Conservation (phyloP, 2,888 invertebrate species). For the Plagiodera versicolora region DNA sequence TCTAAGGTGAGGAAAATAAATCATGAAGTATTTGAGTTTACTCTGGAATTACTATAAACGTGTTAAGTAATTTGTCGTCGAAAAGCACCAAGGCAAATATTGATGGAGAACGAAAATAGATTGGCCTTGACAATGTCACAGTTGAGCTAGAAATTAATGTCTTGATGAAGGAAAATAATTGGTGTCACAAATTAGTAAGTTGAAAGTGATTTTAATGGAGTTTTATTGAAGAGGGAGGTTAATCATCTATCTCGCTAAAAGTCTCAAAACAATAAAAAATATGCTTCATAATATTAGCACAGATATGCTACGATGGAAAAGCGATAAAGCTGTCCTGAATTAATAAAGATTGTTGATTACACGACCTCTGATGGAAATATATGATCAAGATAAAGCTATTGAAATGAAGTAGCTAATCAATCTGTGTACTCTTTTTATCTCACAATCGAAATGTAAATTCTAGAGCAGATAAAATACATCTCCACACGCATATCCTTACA, state of each 20-base stretch:
- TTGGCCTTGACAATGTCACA: constrained; percentile 10
- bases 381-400: background rate
- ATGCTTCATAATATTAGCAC: no score
- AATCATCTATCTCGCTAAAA: no score
- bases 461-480: no score
- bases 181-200: background rate
- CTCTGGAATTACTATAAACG: constrained; percentile 25
- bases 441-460: background rate
- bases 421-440: background rate
- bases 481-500: background rate
- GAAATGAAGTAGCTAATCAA: background rate
- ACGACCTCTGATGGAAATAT: background rate
- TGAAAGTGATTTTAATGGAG: no score
- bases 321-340: background rate
- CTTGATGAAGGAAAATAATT: background rate
- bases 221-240: no score
- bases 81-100: constrained; percentile 31
- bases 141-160: background rate
- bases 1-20: constrained; percentile 5
- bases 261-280: no score
- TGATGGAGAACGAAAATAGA: constrained; percentile 14
- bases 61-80: constrained; percentile 35
- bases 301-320: background rate
- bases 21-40: constrained; percentile 3
- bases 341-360: background rate